phyloP scores from a whole-genome alignment of 2,888 invertebrate species.

The Drosophila acutilabella region DNA sequence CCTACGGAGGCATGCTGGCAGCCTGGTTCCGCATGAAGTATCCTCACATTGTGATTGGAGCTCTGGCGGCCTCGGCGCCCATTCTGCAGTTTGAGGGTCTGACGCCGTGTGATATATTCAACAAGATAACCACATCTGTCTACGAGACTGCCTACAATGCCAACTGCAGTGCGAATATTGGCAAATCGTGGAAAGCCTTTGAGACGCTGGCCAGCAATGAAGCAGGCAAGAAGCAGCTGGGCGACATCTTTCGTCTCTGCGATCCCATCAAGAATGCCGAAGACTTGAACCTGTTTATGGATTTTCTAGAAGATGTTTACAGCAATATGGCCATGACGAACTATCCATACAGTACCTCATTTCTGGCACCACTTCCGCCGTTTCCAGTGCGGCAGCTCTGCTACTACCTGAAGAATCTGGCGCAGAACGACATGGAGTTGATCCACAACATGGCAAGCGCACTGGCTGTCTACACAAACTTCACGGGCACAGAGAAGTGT shows the following conservation, averaged over 20 bases:
- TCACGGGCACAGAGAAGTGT: slow-evolving; percentile 90
- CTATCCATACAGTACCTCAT: slow-evolving; percentile 95
- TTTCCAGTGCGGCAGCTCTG: slow-evolving; percentile 91
- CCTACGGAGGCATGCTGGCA: slow-evolving; percentile 98
- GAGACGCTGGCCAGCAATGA: slow-evolving; percentile 87
- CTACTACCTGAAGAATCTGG: slow-evolving; percentile 85
- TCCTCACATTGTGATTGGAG: slow-evolving; percentile 94
- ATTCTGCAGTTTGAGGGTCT: slow-evolving; percentile 93
- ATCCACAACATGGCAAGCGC: slow-evolving; percentile 88
- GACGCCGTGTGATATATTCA: slow-evolving; percentile 91
- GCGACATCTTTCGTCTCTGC: slow-evolving; percentile 91
- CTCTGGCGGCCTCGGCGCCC: slow-evolving; percentile 97
- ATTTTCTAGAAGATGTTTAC: slow-evolving; percentile 91
- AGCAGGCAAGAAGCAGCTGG: slow-evolving; percentile 90
- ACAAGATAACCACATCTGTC: slow-evolving; percentile 92
- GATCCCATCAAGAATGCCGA: slow-evolving; percentile 87
- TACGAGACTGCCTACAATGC: slow-evolving; percentile 86
- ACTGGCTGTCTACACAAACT: slow-evolving; percentile 92
- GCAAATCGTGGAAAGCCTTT: slow-evolving; percentile 91
- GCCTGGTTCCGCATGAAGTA: slow-evolving; percentile 99
- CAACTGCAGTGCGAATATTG: slow-evolving; percentile 90
- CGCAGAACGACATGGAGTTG: slow-evolving; percentile 45
- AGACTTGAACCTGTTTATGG: slow-evolving; percentile 87
- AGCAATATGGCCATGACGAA: slow-evolving; percentile 96
- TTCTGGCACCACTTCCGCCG: slow-evolving; percentile 93